Evolutionary conservation across 2,888 invertebrate species (phyloP), one percentile per base, ranked within the genome.

Genomic region (Argyresthia albistria): DNA sequence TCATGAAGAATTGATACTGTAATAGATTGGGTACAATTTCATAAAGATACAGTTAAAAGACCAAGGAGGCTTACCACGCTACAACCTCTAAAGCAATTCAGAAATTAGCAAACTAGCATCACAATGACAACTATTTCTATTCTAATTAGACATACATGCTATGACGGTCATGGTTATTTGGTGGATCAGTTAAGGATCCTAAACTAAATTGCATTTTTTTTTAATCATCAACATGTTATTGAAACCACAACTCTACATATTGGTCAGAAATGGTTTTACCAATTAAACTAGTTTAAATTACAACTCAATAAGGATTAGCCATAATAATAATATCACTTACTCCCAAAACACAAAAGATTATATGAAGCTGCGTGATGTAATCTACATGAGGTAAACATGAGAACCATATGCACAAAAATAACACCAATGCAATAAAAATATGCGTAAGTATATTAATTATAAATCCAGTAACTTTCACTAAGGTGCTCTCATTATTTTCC

Each of bases 1-100:
- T 64, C 72, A 74, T 72, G 53, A 69, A 67, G 55, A 74, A 65
- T 58, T 75, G 75, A 54, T 71, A 75, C 75, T 76, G 65, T 35
- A 70, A 59, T 37, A 35, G n/a, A 45, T 45, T 14, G 11, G 14
- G 14, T 43, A 14, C 4, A 43, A 43, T 6, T 12, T 11, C 2
- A 8, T 43, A 43, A 12, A 6, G 11, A 11, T 12, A 42, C 42
- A 42, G 6, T 12, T 12, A 10, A 11, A 42, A 42, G 42, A 1
- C 11, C 42, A 25, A n/a, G n/a, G n/a, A n/a, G n/a, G n/a, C n/a
- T n/a, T n/a, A n/a, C n/a, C n/a, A n/a, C n/a, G n/a, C n/a, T n/a
- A n/a, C n/a, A n/a, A n/a, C n/a, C n/a, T n/a, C n/a, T n/a, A n/a
- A n/a, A n/a, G n/a, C n/a, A n/a, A n/a, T n/a, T n/a, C n/a, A n/a